A percentile compares a stretch with the other conserved stretches of the same genome.
Evolutionary conservation across 2,113 vertebrate species (phyloP).

Genomic region (Octodon degus): DNA sequence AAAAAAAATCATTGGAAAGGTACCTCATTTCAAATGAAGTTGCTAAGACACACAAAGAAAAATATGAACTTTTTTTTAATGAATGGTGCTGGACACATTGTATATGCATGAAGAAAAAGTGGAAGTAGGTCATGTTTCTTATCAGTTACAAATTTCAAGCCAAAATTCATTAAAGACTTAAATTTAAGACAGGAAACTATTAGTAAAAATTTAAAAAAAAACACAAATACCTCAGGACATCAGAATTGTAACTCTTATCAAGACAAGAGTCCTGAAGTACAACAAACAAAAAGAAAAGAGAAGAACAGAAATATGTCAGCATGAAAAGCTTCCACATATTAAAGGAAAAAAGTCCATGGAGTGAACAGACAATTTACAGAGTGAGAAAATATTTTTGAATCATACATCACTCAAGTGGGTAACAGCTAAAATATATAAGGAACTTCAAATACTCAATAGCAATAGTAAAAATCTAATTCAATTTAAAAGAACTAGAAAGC

Average conservation of each 20-base stretch:
- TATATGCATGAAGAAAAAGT: background rate
- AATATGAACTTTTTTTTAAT: background rate
- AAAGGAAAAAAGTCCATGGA: background rate
- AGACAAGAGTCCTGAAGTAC: background rate
- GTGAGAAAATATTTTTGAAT: no score
- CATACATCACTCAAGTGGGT: no score
- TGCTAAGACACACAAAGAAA: background rate
- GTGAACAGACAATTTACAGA: no score
- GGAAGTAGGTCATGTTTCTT: background rate
- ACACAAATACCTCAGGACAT: background rate
- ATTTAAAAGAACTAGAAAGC: background rate
- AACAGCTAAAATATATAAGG: no score
- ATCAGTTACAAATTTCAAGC: background rate
- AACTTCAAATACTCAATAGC: background rate
- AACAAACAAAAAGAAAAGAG: background rate
- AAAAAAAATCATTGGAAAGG: no score
- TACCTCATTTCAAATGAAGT: background rate
- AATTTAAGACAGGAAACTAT: background rate
- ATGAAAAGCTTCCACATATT: background rate
- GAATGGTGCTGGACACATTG: background rate
- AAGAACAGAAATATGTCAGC: background rate
- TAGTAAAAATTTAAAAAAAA: background rate
- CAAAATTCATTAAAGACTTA: background rate
- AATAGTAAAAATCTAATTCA: background rate
- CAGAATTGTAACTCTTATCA: background rate